Conservation (phyloP, 2,113 vertebrate genomes). For the Hypocryptadius cinnamomeus region DNA sequence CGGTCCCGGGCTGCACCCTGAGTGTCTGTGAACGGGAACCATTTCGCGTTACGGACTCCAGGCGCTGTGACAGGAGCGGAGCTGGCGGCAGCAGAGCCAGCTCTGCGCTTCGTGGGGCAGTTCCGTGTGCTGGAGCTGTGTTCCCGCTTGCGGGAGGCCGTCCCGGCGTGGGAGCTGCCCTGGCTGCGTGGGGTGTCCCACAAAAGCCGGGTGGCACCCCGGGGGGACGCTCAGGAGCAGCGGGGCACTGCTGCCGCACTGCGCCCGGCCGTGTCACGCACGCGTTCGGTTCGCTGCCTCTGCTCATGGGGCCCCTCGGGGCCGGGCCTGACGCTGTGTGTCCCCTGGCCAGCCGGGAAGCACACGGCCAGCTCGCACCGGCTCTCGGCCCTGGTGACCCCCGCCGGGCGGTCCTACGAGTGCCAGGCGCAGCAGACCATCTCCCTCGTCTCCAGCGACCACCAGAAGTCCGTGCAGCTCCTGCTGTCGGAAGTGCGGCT, state of each 20-base stretch:
- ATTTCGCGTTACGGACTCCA: neutral
- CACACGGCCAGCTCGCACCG: slow-evolving; percentile 86
- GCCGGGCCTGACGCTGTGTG: neutral
- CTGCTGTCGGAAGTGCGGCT: slow-evolving; percentile 86
- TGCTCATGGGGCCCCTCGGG: accelerated
- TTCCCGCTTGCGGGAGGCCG: accelerated
- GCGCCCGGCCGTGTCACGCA: neutral
- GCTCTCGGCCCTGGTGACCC: slow-evolving; percentile 88
- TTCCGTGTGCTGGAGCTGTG: accelerated
- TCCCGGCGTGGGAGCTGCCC: neutral
- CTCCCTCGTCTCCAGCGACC: slow-evolving; percentile 87
- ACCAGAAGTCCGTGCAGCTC: slow-evolving; percentile 87
- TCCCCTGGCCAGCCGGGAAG: slow-evolving; percentile 78
- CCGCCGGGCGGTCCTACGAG: slow-evolving; percentile 83
- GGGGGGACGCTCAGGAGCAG: neutral
- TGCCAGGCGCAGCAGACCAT: slow-evolving; percentile 89
- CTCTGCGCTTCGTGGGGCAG: neutral
- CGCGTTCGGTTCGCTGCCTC: accelerated
- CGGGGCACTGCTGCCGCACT: accelerated
- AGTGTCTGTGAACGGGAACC: accelerated
- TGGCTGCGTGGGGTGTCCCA: neutral
- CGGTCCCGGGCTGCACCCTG: neutral
- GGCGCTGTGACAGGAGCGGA: accelerated
- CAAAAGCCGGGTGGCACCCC: neutral
- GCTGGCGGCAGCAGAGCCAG: neutral